Evolutionary conservation across 1,140 invertebrate genomes (phyloP), one percentile per base, ranked within the genome.

Genomic region (Aphaenogaster ashmeadi): DNA sequence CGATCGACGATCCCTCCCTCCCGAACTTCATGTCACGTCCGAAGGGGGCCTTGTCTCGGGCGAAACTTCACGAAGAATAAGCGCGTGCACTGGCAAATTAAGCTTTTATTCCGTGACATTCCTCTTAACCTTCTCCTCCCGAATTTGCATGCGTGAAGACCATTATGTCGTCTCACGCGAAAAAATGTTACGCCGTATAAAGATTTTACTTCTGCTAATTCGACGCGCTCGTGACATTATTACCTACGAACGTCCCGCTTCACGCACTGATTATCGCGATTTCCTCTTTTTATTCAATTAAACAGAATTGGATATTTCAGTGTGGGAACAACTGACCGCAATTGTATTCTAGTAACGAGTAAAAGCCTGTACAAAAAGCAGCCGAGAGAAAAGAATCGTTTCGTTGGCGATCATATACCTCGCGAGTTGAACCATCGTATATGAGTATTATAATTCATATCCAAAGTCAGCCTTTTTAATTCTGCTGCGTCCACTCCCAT

Each of bases 391-490:
- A 62, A 41, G 44, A 60, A 21, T 11, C 56, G 66, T 66, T 86
- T 75, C n/a, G 1, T 56, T 44, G 41, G 21, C 58, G 36, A 58
- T 44, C 54, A 41, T 58, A 62, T 77, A 50, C n/a, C 50, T 75
- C 9, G 36, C 50, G 54, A 67, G 33, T 44, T 62, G 74, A 86
- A 78, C 62, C 81, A 52, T 71, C 86, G 74, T 56, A 50, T 11
- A 54, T 33, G 78, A 67, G 83, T 83, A 91, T 91, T 90, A 88
- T 90, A 91, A 91, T 91, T 91, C 87, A 90, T 88, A 88, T 27
- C 79, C 88, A 72, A 81, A 83, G 79, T 86, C 75, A 36, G 58
- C 44, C 54, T 88, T 91, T 90, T 88, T 90, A 90, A 91, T 88
- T 86, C 81, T 13, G 75, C 77, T 15, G 56, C 64, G 41, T 72